Conservation (phyloP, 1,140 invertebrate genomes). For the Drosophila watanabei region DNA sequence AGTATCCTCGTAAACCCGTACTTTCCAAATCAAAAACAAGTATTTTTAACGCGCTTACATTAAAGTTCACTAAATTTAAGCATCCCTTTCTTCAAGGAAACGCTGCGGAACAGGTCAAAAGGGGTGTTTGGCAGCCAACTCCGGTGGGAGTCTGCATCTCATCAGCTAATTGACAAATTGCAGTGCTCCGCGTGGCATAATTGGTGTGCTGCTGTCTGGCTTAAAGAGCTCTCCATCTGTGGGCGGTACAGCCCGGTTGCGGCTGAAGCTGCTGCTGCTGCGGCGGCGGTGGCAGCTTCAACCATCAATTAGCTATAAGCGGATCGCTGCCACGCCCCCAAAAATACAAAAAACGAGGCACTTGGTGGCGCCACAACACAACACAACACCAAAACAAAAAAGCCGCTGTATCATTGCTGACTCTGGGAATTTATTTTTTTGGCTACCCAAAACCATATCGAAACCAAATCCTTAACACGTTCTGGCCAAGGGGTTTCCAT, state of each 20-base stretch:
- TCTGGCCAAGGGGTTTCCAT: slow-evolving; percentile 67
- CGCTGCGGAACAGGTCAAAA: slow-evolving; percentile 10
- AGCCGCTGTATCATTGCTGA: slow-evolving; percentile 66
- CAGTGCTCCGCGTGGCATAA: slow-evolving; percentile 75
- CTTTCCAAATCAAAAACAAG: slow-evolving; percentile 12
- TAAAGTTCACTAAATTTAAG: background rate
- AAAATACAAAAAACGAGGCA: slow-evolving; percentile 25
- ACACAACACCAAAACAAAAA: background rate
- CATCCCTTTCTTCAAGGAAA: slow-evolving; percentile 20
- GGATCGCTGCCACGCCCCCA: slow-evolving; percentile 53
- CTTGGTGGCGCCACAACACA: slow-evolving; percentile 66
- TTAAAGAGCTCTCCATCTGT: slow-evolving; percentile 53
- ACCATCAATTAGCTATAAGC: slow-evolving; percentile 78
- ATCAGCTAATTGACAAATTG: slow-evolving; percentile 79
- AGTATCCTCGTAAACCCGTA: background rate
- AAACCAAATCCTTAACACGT: slow-evolving; percentile 79
- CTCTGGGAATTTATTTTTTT: slow-evolving; percentile 35
- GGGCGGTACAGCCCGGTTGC: slow-evolving; percentile 31
- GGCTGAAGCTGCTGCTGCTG: background rate
- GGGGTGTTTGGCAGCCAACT: slow-evolving; percentile 5
- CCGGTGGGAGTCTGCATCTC: slow-evolving; percentile 57
- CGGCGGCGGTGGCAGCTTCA: slow-evolving; percentile 28
- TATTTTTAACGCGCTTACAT: background rate
- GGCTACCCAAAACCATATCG: slow-evolving; percentile 40
- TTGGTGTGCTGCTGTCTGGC: slow-evolving; percentile 58